Evolutionary conservation across 1,140 invertebrate species (phyloP).

Genomic region (Ostrea edulis): DNA sequence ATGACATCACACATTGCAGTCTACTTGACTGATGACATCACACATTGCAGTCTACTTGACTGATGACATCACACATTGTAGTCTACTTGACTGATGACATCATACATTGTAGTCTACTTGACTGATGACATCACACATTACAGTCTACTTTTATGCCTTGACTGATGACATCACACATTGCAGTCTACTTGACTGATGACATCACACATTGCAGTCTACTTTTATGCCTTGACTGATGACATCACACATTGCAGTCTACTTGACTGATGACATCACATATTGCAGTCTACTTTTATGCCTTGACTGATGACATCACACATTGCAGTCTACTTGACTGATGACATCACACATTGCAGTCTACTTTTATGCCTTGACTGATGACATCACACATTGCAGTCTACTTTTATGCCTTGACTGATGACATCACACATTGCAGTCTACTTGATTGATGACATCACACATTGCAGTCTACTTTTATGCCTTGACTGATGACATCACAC

Average conservation of each 20-base stretch:
- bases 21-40: conserved; percentile 50
- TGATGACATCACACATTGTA: conserved; percentile 47
- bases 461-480: conserved; percentile 48
- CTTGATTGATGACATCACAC: too few species aligned
- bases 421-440: conserved; percentile 50
- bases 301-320: conserved; percentile 48
- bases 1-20: conserved; percentile 47
- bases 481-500: conserved; percentile 46
- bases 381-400: conserved; percentile 50
- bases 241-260: conserved; percentile 39
- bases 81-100: conserved; percentile 51
- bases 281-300: conserved; percentile 47
- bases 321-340: conserved; percentile 49
- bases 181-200: conserved; percentile 54
- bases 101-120: conserved; percentile 38
- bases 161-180: conserved; percentile 48
- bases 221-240: conserved; percentile 50
- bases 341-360: conserved; percentile 50
- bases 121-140: conserved; percentile 48
- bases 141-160: conserved; percentile 47
- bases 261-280: conserved; percentile 48
- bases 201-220: conserved; percentile 44
- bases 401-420: conserved; percentile 45
- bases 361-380: conserved; percentile 45
- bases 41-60: conserved; percentile 46